Percentiles rank a stretch among this genome's conserved stretches.
These are phyloP conservation scores for Hylaeus anthracinus DNA, from an alignment of 1,140 invertebrate species.

Conservation along the genomic window DNA sequence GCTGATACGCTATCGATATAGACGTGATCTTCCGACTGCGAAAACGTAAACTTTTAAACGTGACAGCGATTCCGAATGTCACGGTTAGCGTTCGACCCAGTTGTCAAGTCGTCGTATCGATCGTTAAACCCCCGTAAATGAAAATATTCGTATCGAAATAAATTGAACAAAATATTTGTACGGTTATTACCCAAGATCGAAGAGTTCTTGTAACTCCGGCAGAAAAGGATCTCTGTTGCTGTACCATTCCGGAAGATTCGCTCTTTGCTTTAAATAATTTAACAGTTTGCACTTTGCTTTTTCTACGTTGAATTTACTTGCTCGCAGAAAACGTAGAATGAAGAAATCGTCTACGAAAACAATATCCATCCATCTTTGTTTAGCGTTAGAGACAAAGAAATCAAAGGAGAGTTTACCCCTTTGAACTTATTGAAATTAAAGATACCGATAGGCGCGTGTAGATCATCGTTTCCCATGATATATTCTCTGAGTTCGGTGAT, in stretches of 20 bases:
- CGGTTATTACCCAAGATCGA: slow-evolving; percentile 80
- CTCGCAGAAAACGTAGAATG: slow-evolving; percentile 83
- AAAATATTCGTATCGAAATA: neutral
- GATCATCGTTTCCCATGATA: slow-evolving; percentile 60
- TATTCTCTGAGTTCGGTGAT: slow-evolving; percentile 71
- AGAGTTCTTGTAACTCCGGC: slow-evolving; percentile 82
- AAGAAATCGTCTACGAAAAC: slow-evolving; percentile 79
- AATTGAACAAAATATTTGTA: too few species aligned
- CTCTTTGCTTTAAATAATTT: slow-evolving; percentile 83
- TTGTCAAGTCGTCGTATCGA: neutral
- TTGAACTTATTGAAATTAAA: neutral
- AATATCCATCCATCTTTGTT: neutral
- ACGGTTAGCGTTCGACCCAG: neutral
- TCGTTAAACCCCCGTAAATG: neutral
- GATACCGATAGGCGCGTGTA: slow-evolving; percentile 68
- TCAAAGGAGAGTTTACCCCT: neutral
- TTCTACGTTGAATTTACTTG: slow-evolving; percentile 84
- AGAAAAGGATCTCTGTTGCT: slow-evolving; percentile 82
- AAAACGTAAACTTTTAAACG: neutral
- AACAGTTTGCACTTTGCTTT: slow-evolving; percentile 82
- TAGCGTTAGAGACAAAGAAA: neutral
- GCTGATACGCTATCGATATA: neutral
- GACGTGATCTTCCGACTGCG: neutral
- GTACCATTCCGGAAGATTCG: slow-evolving; percentile 83
- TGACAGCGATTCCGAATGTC: neutral